phyloP scores from a whole-genome alignment of 2,797 vertebrate species.

The Macroramphosus scolopax region DNA sequence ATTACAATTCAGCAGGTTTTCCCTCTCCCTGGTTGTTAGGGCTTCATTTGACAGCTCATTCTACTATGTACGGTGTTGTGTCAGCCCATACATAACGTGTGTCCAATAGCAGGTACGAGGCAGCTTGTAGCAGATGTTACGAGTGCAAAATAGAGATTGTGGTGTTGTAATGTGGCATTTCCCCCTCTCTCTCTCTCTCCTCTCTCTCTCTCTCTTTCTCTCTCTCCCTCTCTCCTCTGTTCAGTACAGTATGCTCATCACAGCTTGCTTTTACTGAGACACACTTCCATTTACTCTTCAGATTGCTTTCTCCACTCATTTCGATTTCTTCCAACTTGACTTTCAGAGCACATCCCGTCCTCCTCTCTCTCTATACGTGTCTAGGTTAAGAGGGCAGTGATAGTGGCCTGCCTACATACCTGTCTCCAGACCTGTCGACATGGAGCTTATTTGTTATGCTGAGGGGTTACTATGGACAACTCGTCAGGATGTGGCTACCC shows the following conservation, averaged over 20 bases:
- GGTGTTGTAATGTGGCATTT: conserved; percentile 33
- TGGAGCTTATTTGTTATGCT: conserved; percentile 49
- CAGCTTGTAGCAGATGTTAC: conserved; percentile 52
- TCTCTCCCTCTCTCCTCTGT: too few relatives aligned
- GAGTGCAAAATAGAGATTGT: conserved; percentile 47
- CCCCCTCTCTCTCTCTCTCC: conserved; percentile 10
- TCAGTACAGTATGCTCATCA: too few relatives aligned
- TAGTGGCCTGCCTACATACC: conserved; percentile 19
- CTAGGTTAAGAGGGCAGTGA: conserved; percentile 23
- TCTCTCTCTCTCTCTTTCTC: too few relatives aligned
- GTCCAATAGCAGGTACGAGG: conserved; percentile 40
- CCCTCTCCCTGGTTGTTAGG: conserved; percentile 51
- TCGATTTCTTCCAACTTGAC: conserved; percentile 30
- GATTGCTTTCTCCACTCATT: conserved; percentile 14
- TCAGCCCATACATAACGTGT: conserved; percentile 63
- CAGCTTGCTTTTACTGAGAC: conserved; percentile 23
- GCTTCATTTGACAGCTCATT: conserved; percentile 63
- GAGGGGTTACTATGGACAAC: conserved; percentile 28
- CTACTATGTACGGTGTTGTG: conserved; percentile 58
- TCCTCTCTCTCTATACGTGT: conserved; percentile 26
- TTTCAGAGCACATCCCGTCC: conserved; percentile 46
- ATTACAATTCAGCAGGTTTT: conserved; percentile 59
- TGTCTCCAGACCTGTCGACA: conserved; percentile 38
- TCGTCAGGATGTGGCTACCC: conserved; percentile 14
- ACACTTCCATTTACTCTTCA: conserved; percentile 20